Base-by-base conservation (phyloP, 1,140 invertebrate species). In the Drosophila lowei region DNA sequence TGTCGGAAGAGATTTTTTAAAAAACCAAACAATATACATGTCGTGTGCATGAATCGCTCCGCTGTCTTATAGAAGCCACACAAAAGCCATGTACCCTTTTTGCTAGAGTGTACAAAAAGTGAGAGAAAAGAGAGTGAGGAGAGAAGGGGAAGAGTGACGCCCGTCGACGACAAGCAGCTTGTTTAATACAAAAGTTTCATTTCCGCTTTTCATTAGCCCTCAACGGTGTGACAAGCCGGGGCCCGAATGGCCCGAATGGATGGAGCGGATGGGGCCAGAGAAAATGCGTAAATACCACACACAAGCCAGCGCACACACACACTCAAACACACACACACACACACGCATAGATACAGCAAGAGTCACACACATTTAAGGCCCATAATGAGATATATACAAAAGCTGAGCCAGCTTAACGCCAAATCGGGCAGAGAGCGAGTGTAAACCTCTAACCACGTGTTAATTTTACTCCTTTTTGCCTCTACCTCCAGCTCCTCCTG, bases 181-280 rank as follows among this genome's bases (percentile, higher is more conserved):
- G 84, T 88, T 88, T 83, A 83, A 88, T 88, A 88, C 83, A 88
- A 88, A 88, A 88, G 83, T 88, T 88, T 88, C 83, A 88, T 88
- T 88, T 88, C 83, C 83, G 83, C 84, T 88, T 88, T 88, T 88
- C 83, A 88, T 88, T 88, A 88, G 83, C 83, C 11, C 85, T 77
- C 83, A 72, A 79, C 83, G 78, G 84, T 73, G 84, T 73, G 83
- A 85, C 80, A 85, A 81, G 67, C 75, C 65, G 62, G 76, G 49
- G 11, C 11, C 34, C 9, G 3, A 38, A 38, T 38, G 11, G 59
- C 18, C 18, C 18, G 18, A 18, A 46, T 53, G 46, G 30, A 13
- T 23, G 21, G 46, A 18, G 2, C 34, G 41, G 23, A 47, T 15
- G 25, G 23, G 43, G n/a, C 44, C 18, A 28, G 47, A 42, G 48